Percentiles rank a stretch among this genome's conserved stretches.
These are phyloP conservation scores for Phalacrocorax brasilianus DNA, from an alignment of 2,113 vertebrate species.

Conservation along the genomic window DNA sequence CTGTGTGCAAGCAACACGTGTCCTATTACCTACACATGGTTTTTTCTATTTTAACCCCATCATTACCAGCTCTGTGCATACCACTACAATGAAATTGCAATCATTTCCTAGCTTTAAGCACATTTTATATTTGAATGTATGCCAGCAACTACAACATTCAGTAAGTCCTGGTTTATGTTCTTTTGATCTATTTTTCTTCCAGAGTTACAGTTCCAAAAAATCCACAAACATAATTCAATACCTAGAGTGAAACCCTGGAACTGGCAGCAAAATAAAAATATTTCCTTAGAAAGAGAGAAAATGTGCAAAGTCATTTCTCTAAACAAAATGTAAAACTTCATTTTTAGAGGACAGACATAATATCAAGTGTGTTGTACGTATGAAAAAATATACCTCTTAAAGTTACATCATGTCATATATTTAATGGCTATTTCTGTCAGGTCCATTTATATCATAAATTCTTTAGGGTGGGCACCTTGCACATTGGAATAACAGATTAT, in stretches of 20 bases:
- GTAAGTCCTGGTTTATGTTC: not conserved
- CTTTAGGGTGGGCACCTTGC: not conserved
- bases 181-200: not conserved
- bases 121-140: not conserved
- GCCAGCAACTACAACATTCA: not conserved
- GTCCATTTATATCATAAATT: not conserved
- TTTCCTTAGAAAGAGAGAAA: not conserved
- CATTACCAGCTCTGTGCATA: not conserved
- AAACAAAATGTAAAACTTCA: not conserved
- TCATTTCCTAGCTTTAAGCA: not conserved
- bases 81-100: not conserved
- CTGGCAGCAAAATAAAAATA: not conserved
- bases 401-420: not conserved
- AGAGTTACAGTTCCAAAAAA: not conserved
- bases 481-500: not conserved
- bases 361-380: not conserved
- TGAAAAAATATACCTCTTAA: not conserved
- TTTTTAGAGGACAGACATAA: not conserved
- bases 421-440: not conserved
- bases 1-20: not conserved
- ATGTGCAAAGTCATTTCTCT: not conserved
- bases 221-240: not conserved
- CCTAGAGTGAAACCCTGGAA: not conserved
- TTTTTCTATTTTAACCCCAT: not conserved
- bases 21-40: not conserved